Evolutionary conservation across 2,113 vertebrate genomes (phyloP).

Genomic region (Sisor rabdophorus): DNA sequence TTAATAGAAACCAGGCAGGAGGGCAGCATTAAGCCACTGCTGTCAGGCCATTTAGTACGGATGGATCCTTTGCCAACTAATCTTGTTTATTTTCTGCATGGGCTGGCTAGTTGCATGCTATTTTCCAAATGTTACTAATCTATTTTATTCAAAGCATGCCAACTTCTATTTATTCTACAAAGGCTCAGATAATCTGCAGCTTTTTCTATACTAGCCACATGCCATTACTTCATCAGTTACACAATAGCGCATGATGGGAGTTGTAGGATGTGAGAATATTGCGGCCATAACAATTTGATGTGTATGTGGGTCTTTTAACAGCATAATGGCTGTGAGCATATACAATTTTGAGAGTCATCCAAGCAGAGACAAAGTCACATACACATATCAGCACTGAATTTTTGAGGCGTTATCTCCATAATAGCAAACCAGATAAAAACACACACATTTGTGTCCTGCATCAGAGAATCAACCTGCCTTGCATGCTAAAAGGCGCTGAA

Average conservation of each 20-base stretch:
- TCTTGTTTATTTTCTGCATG: constrained; percentile 70
- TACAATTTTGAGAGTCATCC: constrained; percentile 26
- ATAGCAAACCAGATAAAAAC: constrained; percentile 24
- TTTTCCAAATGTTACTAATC: constrained; percentile 22
- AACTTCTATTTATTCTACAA: constrained; percentile 9
- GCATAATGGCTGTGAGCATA: constrained; percentile 12
- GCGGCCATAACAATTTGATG: constrained; percentile 32
- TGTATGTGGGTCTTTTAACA: constrained; percentile 18
- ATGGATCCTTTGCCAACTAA: constrained; percentile 63
- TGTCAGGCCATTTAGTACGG: constrained; percentile 66
- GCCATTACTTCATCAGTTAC: constrained; percentile 24
- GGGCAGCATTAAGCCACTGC: constrained; percentile 58
- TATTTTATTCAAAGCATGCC: constrained; percentile 25
- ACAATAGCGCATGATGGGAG: constrained; percentile 29
- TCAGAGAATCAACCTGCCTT: constrained; percentile 33
- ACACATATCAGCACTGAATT: not conserved
- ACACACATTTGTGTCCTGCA: constrained; percentile 33
- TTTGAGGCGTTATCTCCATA: constrained; percentile 13
- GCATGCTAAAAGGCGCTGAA: constrained; percentile 47
- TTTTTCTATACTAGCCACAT: constrained; percentile 22
- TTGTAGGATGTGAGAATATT: constrained; percentile 27
- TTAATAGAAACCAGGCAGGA: constrained; percentile 62
- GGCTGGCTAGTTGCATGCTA: constrained; percentile 19
- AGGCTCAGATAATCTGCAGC: constrained; percentile 10
- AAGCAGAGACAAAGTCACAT: not conserved